Evolutionary conservation across 2,797 vertebrate species (phyloP), one percentile per base, ranked within the genome.

Genomic region (Labeo calbasu): DNA sequence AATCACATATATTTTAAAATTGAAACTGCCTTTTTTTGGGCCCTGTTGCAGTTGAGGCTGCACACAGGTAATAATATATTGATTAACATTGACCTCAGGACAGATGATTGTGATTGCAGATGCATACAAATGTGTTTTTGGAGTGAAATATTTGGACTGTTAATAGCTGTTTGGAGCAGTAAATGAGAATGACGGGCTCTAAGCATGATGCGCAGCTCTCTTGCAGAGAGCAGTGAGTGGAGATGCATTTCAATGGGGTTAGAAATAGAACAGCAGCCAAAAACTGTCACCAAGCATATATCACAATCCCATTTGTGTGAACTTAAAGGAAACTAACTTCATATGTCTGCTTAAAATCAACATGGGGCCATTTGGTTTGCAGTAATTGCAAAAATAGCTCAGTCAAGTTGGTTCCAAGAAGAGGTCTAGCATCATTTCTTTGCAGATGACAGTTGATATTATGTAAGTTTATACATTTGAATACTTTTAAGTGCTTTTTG

Each of bases 191-290:
- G 78, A 65, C 36, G 32, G 72, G 57, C 55, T 65, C 51, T 70
- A n/a, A 69, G 43, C 40, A 32, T 23, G 70, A 82, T 73, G 70
- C 25, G 13, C 43, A 71, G 75, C 40, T 59, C 55, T 32, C 36
- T 65, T 40, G 46, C 6, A 12, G 68, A 76, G 63, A 79, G 79
- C 15, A 63, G 81, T 66, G 75, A 69, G 69, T 86, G 84, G 86
- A 71, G 79, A 77, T 87, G 86, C 79, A 89, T 89, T 73, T 86
- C 83, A 89, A 87, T 86, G 84, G 80, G 53, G 55, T 19, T 14
- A 36, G 25, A 77, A 25, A 68, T 66, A 51, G 59, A 76, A 70
- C 53, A 70, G 57, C 79, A 51, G 76, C 81, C 61, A 82, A 28
- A 7, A 68, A 11, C 76, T 71, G 46, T 51, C 71, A 81, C 66